phyloP scores from a whole-genome alignment of 1,140 invertebrate species.

The Brachionus angularis region DNA sequence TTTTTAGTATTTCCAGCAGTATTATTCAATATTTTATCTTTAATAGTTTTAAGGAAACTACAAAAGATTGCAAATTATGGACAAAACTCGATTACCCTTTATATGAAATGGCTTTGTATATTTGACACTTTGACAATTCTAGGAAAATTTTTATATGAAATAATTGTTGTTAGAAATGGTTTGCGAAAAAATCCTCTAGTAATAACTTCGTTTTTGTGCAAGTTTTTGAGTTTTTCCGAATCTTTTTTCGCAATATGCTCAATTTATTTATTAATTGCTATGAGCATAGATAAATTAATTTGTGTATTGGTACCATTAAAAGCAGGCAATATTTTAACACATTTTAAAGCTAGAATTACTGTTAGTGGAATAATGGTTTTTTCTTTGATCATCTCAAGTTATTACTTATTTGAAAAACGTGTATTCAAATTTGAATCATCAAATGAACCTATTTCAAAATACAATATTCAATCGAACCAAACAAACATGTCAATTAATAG shows the following conservation, averaged over 20 bases:
- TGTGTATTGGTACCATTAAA: slow-evolving; percentile 30
- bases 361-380: background rate
- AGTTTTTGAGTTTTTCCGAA: slow-evolving; percentile 40
- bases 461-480: too few species aligned
- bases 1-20: slow-evolving; percentile 29
- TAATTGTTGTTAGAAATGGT: slow-evolving; percentile 33
- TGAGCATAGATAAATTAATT: slow-evolving; percentile 36
- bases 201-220: slow-evolving; percentile 20
- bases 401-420: slow-evolving; percentile 22
- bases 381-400: slow-evolving; percentile 21
- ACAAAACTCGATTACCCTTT: slow-evolving; percentile 32
- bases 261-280: slow-evolving; percentile 32
- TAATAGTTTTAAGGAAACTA: slow-evolving; percentile 13
- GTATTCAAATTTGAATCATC: slow-evolving; percentile 8
- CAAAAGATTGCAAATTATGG: background rate
- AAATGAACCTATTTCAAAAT: background rate
- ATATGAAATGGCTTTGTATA: slow-evolving; percentile 40
- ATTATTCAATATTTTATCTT: slow-evolving; percentile 30
- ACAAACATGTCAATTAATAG: too few species aligned
- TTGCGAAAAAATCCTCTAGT: background rate
- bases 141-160: slow-evolving; percentile 32
- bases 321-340: slow-evolving; percentile 12
- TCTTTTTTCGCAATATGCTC: slow-evolving; percentile 8
- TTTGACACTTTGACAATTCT: slow-evolving; percentile 31
- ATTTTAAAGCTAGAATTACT: slow-evolving; percentile 24